Evolutionary conservation across 2,797 vertebrate species (phyloP), one percentile per base, ranked within the genome.

Genomic region (Eulemur rubriventer): DNA sequence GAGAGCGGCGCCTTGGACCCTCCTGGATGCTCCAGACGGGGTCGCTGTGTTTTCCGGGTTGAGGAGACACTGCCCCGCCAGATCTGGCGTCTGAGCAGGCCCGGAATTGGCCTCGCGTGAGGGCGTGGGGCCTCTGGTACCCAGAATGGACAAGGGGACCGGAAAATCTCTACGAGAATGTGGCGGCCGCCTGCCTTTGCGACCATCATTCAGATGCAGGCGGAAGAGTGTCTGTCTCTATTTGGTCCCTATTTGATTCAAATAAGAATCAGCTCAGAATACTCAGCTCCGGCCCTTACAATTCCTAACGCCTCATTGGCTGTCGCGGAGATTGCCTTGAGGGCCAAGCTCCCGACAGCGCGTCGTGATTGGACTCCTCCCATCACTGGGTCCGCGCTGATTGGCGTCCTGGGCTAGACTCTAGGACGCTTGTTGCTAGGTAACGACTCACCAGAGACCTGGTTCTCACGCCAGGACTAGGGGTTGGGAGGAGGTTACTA

Each of bases 361-460:
- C 63, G 43, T 46, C 13, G 63, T 67, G 79, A 95, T 75, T 83
- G 83, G 50, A 22, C 38, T 14, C 24, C 35, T 90, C 28, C 33
- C 41, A 67, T 38, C 67, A 61, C 38, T 33, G 33, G 28, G 70
- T 70, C 33, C 24, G n/a, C 28, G 41, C 70, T 72, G 92, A 70
- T 91, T 91, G 95, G 92, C 43, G 22, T 65, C 75, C 67, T 63
- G 83, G 8, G 52, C 43, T 76, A 38, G 50, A 43, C 17, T 10
- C 67, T 4, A 7, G 55, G 65, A 89, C 55, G 85, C 89, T 73
- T 73, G 95, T 95, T 95, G 93, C 89, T 95, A 85, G 84, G 84
- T 67, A 67, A 85, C 73, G 18, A 85, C 35, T 79, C 61, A 59
- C 38, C 10, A 4, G 4, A 5, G 4, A 12, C 61, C 0, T 38